A percentile compares a stretch with the other conserved stretches of the same genome.
Evolutionary conservation across 2,113 vertebrate genomes (phyloP).

Genomic region (Campylomormyrus numenius): DNA sequence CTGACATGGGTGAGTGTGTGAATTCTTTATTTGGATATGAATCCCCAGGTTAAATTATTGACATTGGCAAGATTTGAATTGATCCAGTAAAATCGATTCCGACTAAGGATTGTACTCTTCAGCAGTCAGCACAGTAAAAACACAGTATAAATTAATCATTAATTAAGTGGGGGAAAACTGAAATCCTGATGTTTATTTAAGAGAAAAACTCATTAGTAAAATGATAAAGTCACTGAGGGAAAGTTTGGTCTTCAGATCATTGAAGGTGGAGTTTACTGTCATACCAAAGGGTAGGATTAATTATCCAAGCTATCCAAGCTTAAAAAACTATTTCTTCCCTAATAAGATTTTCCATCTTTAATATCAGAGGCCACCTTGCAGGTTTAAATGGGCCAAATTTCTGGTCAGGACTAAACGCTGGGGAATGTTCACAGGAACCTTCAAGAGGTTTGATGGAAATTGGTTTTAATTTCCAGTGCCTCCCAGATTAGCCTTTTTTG

Average conservation of each 20-base stretch:
- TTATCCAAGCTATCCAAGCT: not conserved
- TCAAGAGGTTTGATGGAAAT: constrained; percentile 28
- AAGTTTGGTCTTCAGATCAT: not conserved
- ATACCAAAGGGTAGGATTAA: not conserved
- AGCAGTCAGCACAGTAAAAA: not conserved
- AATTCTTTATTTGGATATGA: not conserved
- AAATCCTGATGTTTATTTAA: not conserved
- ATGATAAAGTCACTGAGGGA: not conserved
- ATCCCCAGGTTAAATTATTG: not conserved
- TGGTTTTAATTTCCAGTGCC: constrained; percentile 31
- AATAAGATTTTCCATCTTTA: constrained; percentile 27
- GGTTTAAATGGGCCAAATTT: not conserved
- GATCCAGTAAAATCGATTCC: not conserved
- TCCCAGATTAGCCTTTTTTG: constrained; percentile 26
- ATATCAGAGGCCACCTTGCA: constrained; percentile 11
- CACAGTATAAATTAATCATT: not conserved
- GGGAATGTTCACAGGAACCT: constrained; percentile 28
- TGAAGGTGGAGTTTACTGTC: not conserved
- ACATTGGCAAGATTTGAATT: not conserved
- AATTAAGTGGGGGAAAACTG: not conserved
- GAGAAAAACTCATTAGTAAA: not conserved
- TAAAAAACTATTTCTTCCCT: not conserved
- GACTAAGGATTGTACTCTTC: not conserved
- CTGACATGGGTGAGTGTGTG: not conserved
- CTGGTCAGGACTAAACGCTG: constrained; percentile 32